Percentiles rank a stretch among this genome's conserved stretches.
Evolutionary conservation across 2,113 vertebrate genomes (phyloP).

Genomic region (Saccopteryx leptura): DNA sequence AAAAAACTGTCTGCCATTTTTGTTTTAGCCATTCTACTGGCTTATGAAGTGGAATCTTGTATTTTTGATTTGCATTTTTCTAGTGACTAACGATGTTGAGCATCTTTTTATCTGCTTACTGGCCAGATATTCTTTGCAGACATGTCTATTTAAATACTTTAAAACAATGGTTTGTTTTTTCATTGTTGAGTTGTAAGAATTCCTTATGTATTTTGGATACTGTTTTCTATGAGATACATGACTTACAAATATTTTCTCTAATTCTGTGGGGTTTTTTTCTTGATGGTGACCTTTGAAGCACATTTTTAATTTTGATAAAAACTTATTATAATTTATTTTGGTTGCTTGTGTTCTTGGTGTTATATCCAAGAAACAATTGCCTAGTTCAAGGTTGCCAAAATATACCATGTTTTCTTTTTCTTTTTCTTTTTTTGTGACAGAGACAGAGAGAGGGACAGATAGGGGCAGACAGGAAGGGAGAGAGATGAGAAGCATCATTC

Average conservation of each 20-base stretch:
- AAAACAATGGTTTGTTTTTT: background rate
- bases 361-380: background rate
- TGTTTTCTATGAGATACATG: background rate
- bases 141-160: conserved; percentile 6
- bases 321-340: background rate
- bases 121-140: background rate
- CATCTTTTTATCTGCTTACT: background rate
- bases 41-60: background rate
- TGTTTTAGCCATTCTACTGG: background rate
- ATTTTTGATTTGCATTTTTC: conserved; percentile 26
- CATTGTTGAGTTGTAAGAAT: background rate
- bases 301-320: conserved; percentile 39
- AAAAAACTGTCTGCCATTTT: background rate
- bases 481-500: no score
- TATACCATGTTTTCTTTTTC: conserved; percentile 15
- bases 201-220: background rate
- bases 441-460: no score
- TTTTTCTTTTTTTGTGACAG: no score
- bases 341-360: background rate
- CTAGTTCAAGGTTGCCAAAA: background rate
- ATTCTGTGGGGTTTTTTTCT: background rate
- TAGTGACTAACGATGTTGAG: background rate
- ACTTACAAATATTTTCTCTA: conserved; percentile 27
- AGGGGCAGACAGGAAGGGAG: no score
- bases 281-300: background rate